Conservation (phyloP, 2,113 vertebrate genomes). For the Ibidorhyncha struthersii region DNA sequence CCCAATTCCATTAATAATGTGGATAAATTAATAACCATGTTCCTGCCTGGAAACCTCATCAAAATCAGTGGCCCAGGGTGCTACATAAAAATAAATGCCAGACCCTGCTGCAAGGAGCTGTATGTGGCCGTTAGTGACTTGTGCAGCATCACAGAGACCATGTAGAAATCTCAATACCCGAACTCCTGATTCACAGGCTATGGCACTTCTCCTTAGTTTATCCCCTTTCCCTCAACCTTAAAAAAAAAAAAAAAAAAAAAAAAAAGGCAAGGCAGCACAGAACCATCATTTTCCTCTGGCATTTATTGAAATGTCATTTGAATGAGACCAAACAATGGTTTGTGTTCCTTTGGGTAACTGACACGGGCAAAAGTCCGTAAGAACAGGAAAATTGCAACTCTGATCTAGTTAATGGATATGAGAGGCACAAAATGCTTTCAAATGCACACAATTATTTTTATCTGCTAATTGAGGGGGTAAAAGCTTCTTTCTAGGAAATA, state of each 20-base stretch:
- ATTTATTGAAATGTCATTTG: constrained; percentile 23
- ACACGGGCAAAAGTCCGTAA: background rate
- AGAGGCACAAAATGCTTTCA: constrained; percentile 43
- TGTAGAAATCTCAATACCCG: background rate
- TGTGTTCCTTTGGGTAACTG: background rate
- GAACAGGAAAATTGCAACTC: background rate
- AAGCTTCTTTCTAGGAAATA: constrained; percentile 66
- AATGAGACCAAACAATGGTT: background rate
- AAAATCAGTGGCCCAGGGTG: background rate
- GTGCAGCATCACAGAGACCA: background rate
- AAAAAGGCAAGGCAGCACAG: background rate
- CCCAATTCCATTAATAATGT: background rate
- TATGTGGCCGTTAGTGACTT: background rate
- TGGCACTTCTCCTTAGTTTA: background rate
- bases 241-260: background rate
- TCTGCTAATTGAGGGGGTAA: constrained; percentile 31
- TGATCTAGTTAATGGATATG: constrained; percentile 40
- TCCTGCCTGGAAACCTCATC: constrained; percentile 45
- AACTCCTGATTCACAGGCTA: background rate
- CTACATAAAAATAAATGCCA: background rate
- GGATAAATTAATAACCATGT: constrained; percentile 25
- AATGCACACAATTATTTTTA: constrained; percentile 24
- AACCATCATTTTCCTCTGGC: background rate
- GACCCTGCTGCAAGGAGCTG: background rate
- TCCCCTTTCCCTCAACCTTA: background rate